Evolutionary conservation across 2,113 vertebrate genomes (phyloP).

Genomic region (Neodontobutis hainanensis): DNA sequence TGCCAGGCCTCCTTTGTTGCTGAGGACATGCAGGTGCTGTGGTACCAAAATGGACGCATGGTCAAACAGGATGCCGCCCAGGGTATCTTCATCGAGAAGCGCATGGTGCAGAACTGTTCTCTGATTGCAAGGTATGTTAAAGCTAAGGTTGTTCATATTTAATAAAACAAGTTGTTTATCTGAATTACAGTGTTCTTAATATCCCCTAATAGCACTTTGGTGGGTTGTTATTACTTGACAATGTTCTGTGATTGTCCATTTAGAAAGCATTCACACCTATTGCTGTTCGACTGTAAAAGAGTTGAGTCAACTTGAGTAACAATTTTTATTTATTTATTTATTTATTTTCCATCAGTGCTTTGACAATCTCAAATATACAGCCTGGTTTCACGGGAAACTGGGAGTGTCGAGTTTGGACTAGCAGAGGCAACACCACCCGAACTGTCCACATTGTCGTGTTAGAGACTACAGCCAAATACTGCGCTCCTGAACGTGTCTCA

Average conservation of each 20-base stretch:
- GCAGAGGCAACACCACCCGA: conserved; percentile 92
- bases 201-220: too few relatives aligned
- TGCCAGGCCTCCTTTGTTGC: conserved; percentile 95
- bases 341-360: conserved; percentile 74
- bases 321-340: too few relatives aligned
- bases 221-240: too few relatives aligned
- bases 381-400: conserved; percentile 94
- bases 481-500: conserved; percentile 87
- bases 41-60: conserved; percentile 95
- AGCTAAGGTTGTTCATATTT: fast-evolving
- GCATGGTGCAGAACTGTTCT: conserved; percentile 96
- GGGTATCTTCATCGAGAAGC: conserved; percentile 95
- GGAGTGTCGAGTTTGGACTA: conserved; percentile 93
- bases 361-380: conserved; percentile 98
- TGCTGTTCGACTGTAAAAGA: too few relatives aligned
- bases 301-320: too few relatives aligned
- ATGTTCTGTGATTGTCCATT: too few relatives aligned
- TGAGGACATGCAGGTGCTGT: conserved; percentile 95
- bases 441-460: conserved; percentile 93
- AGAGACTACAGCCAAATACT: conserved; percentile 94
- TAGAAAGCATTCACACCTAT: too few relatives aligned
- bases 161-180: too few relatives aligned
- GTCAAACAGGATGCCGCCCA: conserved; percentile 91
- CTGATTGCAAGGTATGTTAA: conserved; percentile 89
- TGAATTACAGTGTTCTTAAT: too few relatives aligned